These are phyloP conservation scores for Molorchus minor DNA, from an alignment of 2,888 invertebrate genomes.

Conservation along the genomic window DNA sequence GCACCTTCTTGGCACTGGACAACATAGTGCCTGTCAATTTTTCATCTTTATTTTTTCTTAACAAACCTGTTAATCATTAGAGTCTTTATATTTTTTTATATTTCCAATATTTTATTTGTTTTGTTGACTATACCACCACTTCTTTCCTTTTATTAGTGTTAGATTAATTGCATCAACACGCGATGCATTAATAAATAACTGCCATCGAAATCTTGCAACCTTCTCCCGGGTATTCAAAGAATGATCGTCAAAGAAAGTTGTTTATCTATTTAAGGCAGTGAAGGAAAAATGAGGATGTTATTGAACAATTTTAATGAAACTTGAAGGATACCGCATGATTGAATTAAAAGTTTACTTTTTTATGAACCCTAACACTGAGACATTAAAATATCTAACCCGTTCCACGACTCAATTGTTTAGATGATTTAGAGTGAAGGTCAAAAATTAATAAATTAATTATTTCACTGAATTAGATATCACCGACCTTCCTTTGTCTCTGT, in stretches of 20 bases:
- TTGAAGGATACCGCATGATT: slow-evolving; percentile 26
- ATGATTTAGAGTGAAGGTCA: slow-evolving; percentile 36
- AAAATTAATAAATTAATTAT: slow-evolving; percentile 38
- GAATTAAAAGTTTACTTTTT: slow-evolving; percentile 17
- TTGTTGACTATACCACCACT: too few relatives aligned
- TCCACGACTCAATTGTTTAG: slow-evolving; percentile 21
- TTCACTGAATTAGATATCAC: slow-evolving; percentile 32
- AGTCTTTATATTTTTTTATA: too few relatives aligned
- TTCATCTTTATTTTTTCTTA: too few relatives aligned
- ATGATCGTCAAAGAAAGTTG: slow-evolving; percentile 24
- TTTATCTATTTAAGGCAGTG: slow-evolving; percentile 17
- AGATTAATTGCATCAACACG: too few relatives aligned
- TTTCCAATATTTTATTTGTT: too few relatives aligned
- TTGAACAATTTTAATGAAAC: slow-evolving; percentile 17
- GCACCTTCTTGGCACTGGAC: too few relatives aligned
- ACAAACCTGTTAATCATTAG: too few relatives aligned
- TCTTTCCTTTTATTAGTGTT: too few relatives aligned
- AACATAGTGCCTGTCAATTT: too few relatives aligned
- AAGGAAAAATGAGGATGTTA: slow-evolving; percentile 24
- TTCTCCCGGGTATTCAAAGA: background rate
- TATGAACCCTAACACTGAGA: slow-evolving; percentile 19
- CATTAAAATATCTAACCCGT: slow-evolving; percentile 18
- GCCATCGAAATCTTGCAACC: background rate
- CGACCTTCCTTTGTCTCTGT: slow-evolving; percentile 10
- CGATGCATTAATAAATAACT: too few relatives aligned